Evolutionary conservation across 1,140 invertebrate species (phyloP).

Genomic region (Calephelis nemesis): DNA sequence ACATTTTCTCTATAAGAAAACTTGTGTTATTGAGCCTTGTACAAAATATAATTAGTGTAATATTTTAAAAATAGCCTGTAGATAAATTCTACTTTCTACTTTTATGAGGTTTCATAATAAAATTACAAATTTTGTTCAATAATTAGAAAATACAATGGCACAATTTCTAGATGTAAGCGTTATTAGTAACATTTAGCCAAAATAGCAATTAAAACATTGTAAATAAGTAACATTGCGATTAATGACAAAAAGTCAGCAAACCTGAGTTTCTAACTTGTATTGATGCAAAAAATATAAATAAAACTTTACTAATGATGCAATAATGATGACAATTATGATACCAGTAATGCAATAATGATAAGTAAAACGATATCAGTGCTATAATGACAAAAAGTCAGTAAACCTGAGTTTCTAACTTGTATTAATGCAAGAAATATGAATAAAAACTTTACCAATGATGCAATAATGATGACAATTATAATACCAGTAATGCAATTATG

Average conservation of each 20-base stretch:
- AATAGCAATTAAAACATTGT: slow-evolving; percentile 73
- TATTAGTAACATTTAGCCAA: slow-evolving; percentile 75
- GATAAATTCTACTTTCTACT: slow-evolving; percentile 39
- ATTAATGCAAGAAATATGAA: too few species aligned
- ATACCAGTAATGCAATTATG: background rate
- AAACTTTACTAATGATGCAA: too few species aligned
- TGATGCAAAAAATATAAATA: too few species aligned
- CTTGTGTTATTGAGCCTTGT: slow-evolving; percentile 55
- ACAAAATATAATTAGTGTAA: slow-evolving; percentile 64
- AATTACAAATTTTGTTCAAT: slow-evolving; percentile 31
- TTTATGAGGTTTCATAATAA: slow-evolving; percentile 16
- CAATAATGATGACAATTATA: too few species aligned
- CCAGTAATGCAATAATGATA: too few species aligned
- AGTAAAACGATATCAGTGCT: too few species aligned
- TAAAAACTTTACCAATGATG: background rate
- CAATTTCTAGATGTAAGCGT: slow-evolving; percentile 69
- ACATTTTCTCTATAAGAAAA: slow-evolving; percentile 13
- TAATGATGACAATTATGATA: too few species aligned
- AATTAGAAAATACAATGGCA: slow-evolving; percentile 59
- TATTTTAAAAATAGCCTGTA: slow-evolving; percentile 54
- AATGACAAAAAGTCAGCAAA: slow-evolving; percentile 32
- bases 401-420: background rate
- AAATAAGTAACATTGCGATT: slow-evolving; percentile 69
- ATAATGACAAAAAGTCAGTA: background rate
- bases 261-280: background rate